phyloP scores from a whole-genome alignment of 2,888 invertebrate species.

The Sylvicola cinctus region DNA sequence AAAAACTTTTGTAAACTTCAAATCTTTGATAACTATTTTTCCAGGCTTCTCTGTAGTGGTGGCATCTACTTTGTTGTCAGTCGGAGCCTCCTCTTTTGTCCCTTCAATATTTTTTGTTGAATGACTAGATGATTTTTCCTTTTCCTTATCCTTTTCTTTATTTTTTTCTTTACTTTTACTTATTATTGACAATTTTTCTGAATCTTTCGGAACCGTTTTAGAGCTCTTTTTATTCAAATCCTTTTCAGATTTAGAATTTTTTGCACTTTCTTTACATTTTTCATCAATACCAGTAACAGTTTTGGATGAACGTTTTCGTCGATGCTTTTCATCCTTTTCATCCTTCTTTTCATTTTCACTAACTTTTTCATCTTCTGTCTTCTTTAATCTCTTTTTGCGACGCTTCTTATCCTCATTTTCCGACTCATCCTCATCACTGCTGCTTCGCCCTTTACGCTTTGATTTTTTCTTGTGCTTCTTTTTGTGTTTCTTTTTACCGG shows the following conservation, averaged over 20 bases:
- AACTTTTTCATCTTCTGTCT: background rate
- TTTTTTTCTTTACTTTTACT: background rate
- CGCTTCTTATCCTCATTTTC: constrained; percentile 12
- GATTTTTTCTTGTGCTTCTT: constrained; percentile 13
- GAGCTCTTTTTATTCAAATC: background rate
- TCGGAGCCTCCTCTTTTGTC: constrained; percentile 16
- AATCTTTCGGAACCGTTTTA: background rate
- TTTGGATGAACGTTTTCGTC: background rate
- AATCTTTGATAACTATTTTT: constrained; percentile 46
- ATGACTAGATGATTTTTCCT: too few species aligned
- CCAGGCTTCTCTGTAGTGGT: constrained; percentile 21
- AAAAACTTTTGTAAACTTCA: constrained; percentile 44
- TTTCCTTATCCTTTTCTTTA: background rate
- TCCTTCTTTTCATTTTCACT: background rate
- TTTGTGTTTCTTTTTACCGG: constrained; percentile 16
- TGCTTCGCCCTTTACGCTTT: constrained; percentile 11
- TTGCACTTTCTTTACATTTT: constrained; percentile 2
- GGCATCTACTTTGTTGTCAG: constrained; percentile 10
- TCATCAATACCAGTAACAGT: too few species aligned
- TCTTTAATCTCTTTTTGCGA: background rate
- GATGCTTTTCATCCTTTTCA: constrained; percentile 2
- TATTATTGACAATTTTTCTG: background rate
- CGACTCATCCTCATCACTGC: constrained; percentile 12
- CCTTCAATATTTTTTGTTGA: constrained; percentile 8
- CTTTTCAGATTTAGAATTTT: background rate